Percentiles rank a stretch among this genome's conserved stretches.
phyloP scores from a whole-genome alignment of 2,113 vertebrate genomes.

The Ceyx melanurus region DNA sequence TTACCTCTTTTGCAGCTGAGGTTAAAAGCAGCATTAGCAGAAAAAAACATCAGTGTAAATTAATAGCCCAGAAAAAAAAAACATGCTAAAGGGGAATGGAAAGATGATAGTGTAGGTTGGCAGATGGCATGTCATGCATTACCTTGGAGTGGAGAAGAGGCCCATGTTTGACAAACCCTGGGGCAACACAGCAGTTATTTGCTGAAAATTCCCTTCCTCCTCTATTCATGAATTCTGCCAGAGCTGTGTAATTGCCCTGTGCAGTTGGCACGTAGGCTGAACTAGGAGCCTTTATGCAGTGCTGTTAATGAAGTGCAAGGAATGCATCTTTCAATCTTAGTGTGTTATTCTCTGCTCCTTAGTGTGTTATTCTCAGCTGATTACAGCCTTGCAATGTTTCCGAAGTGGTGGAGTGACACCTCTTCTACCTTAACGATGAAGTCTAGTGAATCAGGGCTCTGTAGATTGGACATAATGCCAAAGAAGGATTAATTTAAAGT shows the following conservation, averaged over 20 bases:
- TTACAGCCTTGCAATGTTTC: neutral
- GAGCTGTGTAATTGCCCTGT: neutral
- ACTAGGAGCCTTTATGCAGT: rapidly evolving
- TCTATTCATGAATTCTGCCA: neutral
- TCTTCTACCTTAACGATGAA: neutral
- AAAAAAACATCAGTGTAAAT: neutral
- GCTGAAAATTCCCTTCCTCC: neutral
- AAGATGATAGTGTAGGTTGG: neutral
- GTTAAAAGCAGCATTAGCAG: neutral
- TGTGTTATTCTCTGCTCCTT: neutral
- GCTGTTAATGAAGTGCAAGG: neutral
- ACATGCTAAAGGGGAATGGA: neutral
- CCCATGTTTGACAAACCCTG: neutral
- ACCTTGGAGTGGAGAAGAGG: neutral
- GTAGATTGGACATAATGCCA: neutral
- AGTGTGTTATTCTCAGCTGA: neutral
- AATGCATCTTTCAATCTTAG: neutral
- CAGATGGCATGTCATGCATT: neutral
- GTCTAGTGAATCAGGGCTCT: neutral
- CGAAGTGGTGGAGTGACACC: neutral
- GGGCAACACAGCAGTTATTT: neutral
- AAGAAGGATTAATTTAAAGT: neutral
- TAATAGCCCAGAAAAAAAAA: neutral
- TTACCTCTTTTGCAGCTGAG: neutral
- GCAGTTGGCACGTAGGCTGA: neutral